Evolutionary conservation across 2,113 vertebrate species (phyloP).

Genomic region (Gasterosteus aculeatus): DNA sequence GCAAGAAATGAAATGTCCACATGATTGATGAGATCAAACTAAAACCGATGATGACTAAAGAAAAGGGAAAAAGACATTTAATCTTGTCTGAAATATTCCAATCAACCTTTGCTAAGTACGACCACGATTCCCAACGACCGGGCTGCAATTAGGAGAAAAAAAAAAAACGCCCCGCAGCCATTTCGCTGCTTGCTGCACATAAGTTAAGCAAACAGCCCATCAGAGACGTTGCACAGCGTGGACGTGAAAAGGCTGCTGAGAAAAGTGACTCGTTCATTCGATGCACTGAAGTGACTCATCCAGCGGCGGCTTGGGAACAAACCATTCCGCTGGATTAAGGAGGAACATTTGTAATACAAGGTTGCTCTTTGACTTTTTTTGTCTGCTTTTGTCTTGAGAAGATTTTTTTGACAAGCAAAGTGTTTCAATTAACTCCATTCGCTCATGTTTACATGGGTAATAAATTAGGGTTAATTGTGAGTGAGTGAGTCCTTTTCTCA

Average conservation of each 20-base stretch:
- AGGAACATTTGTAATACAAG: not conserved
- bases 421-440: not conserved
- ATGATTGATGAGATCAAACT: constrained; percentile 1
- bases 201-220: constrained; percentile 16
- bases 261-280: not conserved
- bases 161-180: not conserved
- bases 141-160: constrained; percentile 14
- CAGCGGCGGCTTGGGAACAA: not conserved
- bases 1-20: not conserved
- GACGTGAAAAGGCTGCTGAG: not conserved
- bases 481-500: too few species aligned
- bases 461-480: too few species aligned
- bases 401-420: not conserved
- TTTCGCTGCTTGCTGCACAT: constrained; percentile 10
- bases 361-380: not conserved
- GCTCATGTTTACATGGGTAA: too few species aligned
- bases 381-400: not conserved
- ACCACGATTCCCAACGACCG: constrained; percentile 6
- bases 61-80: constrained; percentile 12
- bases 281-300: not conserved
- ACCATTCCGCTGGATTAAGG: not conserved
- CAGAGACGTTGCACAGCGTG: not conserved
- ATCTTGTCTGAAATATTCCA: constrained; percentile 21
- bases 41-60: not conserved
- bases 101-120: constrained; percentile 36